Evolutionary conservation across 2,888 invertebrate species (phyloP), one percentile per base, ranked within the genome.

Genomic region (Notocelia uddmanniana): DNA sequence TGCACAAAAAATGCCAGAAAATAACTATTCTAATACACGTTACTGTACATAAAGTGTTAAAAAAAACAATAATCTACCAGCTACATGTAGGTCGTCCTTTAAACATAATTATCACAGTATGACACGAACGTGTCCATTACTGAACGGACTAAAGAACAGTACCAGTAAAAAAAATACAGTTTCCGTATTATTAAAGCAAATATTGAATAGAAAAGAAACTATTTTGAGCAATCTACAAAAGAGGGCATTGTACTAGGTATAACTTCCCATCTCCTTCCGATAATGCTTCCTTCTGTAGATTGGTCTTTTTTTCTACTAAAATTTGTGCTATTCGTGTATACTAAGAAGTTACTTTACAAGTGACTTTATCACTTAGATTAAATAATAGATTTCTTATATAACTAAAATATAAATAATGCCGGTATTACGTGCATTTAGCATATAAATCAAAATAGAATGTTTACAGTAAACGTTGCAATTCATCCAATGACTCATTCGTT

Each of bases 1-100:
- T 80, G 73, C 78, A 78, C 69, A 79, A 76, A 80, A 78, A 74
- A 74, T 74, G 74, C 75, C 64, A 75, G 69, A 73, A 74, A 78
- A 71, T 71, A 59, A 66, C 59, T 78, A 80, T 75, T 76, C 77
- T 78, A 78, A 78, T 75, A 74, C 71, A 73, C 34, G 34, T 64
- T 74, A 74, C 75, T 76, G 75, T 76, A 75, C 69, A 79, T 75
- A 76, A 75, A 74, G 45, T 50, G 57, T 41, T 55, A 41, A 60
- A 70, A 74, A 31, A 71, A 68, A 59, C 54, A 52, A 64, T 73
- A 67, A 50, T 57, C 50, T 67, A 72, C 41, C 59, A 66, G 71
- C 66, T 67, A 60, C 52, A 58, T 34, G 45, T 55, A 64, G 37
- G 48, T 45, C 59, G 58, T 66, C 58, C 59, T 26, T 69, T 59